Evolutionary conservation across 1,140 invertebrate genomes (phyloP).

Genomic region (Daktulosphaira vitifoliae): DNA sequence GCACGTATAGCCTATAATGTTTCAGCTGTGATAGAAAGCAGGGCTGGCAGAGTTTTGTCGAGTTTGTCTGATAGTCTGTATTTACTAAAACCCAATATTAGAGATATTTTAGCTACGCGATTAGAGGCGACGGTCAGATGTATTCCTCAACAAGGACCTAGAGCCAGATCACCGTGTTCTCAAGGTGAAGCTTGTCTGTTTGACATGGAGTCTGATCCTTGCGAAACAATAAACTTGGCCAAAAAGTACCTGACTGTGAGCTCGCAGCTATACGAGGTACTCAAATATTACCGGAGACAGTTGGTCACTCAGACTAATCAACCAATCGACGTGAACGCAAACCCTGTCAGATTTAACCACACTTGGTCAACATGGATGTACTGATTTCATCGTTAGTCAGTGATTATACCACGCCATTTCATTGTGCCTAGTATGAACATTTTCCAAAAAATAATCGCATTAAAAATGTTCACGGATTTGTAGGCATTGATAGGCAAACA

Average conservation of each 20-base stretch:
- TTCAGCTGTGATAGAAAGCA: slow-evolving; percentile 34
- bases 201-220: slow-evolving; percentile 56
- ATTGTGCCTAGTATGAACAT: no score
- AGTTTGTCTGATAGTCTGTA: slow-evolving; percentile 30
- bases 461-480: no score
- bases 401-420: no score
- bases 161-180: slow-evolving; percentile 32
- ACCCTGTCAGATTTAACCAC: slow-evolving; percentile 46
- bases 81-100: slow-evolving; percentile 34
- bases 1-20: slow-evolving; percentile 35
- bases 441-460: no score
- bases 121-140: slow-evolving; percentile 42
- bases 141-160: slow-evolving; percentile 17
- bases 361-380: slow-evolving; percentile 46
- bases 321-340: slow-evolving; percentile 44
- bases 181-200: slow-evolving; percentile 51
- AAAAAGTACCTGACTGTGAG: slow-evolving; percentile 45
- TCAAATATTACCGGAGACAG: slow-evolving; percentile 43
- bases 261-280: slow-evolving; percentile 42
- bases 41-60: slow-evolving; percentile 35
- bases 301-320: slow-evolving; percentile 42
- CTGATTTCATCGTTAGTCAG: background rate
- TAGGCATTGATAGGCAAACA: no score
- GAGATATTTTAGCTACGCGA: slow-evolving; percentile 39
- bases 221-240: slow-evolving; percentile 54